Conservation (phyloP, 2,888 invertebrate species). For the Zygogramma bicolorata region DNA sequence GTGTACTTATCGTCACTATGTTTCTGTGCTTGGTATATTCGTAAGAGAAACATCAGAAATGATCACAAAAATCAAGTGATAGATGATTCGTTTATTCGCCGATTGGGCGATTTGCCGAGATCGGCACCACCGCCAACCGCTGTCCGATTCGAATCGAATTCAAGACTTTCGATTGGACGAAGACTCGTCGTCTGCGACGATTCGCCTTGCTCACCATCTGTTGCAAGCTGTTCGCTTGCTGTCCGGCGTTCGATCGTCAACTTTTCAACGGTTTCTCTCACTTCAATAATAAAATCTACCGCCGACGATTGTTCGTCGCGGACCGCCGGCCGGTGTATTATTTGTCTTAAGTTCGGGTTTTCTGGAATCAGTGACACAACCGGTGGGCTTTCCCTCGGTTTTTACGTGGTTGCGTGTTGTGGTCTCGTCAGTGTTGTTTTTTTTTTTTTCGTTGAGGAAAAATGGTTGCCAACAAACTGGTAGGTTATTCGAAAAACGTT, state of each 20-base stretch:
- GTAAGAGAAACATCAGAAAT: too few relatives aligned
- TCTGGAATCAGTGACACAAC: not conserved
- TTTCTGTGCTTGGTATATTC: too few relatives aligned
- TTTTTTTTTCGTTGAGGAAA: constrained; percentile 27
- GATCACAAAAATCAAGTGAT: too few relatives aligned
- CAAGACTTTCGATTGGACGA: not conserved
- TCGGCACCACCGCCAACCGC: not conserved
- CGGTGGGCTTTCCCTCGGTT: not conserved
- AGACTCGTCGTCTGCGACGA: not conserved
- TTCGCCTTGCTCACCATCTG: too few relatives aligned
- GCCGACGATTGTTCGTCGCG: not conserved
- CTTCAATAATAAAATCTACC: not conserved
- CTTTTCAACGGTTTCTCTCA: not conserved
- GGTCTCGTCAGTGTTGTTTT: constrained; percentile 22
- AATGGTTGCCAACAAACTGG: constrained; percentile 56
- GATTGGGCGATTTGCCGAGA: too few relatives aligned
- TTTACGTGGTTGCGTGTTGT: not conserved
- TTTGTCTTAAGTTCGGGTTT: not conserved
- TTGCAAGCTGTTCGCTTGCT: too few relatives aligned
- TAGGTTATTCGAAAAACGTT: constrained; percentile 44
- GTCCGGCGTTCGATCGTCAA: not conserved
- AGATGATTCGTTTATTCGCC: too few relatives aligned
- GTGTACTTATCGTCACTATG: too few relatives aligned
- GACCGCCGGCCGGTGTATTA: not conserved
- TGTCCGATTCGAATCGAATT: not conserved